Conservation (phyloP, 2,797 vertebrate genomes). For the Onychomys arenicola region DNA sequence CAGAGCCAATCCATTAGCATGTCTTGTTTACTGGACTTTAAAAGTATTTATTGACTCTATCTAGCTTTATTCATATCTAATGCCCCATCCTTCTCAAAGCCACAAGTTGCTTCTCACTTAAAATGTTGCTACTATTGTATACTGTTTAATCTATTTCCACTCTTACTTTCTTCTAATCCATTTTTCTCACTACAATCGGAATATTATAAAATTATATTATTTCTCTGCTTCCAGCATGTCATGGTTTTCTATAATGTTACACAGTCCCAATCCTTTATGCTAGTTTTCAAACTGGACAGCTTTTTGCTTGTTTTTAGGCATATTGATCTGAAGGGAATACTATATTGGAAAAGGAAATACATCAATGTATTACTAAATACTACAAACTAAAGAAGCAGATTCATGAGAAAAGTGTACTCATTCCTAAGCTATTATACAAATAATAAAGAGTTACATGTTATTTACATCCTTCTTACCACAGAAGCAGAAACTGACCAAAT, state of each 20-base stretch:
- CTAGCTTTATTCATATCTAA: not conserved
- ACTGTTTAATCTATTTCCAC: not conserved
- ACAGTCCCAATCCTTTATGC: not conserved
- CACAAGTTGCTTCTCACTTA: not conserved
- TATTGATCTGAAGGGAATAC: conserved; percentile 2
- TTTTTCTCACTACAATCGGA: not conserved
- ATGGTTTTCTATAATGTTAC: not conserved
- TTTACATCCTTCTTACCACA: conserved; percentile 36
- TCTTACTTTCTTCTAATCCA: not conserved
- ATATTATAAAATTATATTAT: not conserved
- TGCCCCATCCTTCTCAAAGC: not conserved
- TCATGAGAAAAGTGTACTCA: not conserved
- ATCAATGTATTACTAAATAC: conserved; percentile 15
- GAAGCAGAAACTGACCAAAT: conserved; percentile 49
- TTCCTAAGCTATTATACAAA: not conserved
- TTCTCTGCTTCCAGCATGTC: conserved; percentile 15
- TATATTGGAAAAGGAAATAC: not conserved
- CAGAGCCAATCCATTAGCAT: not conserved
- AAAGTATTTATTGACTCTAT: not conserved
- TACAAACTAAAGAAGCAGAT: not conserved
- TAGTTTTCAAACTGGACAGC: conserved; percentile 15
- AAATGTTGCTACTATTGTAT: not conserved
- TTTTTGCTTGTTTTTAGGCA: not conserved
- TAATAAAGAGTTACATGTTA: not conserved
- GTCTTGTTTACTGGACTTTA: not conserved